These are phyloP conservation scores for Phytoseiulus persimilis DNA, from an alignment of 2,888 invertebrate genomes.

Conservation along the genomic window DNA sequence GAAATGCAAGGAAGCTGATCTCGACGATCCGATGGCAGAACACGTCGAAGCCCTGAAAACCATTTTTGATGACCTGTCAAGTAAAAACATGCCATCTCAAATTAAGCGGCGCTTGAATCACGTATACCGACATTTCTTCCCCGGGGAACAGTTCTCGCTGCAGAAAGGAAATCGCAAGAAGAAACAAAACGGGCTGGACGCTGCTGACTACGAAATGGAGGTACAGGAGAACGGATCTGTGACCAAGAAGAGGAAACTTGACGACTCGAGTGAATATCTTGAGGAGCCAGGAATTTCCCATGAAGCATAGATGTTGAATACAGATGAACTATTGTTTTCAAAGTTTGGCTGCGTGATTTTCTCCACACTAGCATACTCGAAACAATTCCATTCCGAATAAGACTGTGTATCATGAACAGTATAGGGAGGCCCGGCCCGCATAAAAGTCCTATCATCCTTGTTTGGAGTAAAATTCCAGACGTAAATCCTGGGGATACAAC, in stretches of 20 bases:
- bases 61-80: neutral
- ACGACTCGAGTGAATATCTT: neutral
- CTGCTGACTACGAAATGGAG: neutral
- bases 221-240: neutral
- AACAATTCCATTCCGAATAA: too few species aligned
- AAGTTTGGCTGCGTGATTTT: neutral
- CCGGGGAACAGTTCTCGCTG: slow-evolving; percentile 13
- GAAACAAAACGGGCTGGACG: slow-evolving; percentile 9
- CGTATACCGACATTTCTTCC: slow-evolving; percentile 25
- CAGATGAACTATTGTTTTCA: neutral
- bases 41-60: neutral
- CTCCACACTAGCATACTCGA: too few species aligned
- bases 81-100: slow-evolving; percentile 22
- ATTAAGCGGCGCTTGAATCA: slow-evolving; percentile 21
- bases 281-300: neutral
- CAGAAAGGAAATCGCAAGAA: slow-evolving; percentile 45
- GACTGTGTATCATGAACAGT: too few species aligned
- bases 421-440: too few species aligned
- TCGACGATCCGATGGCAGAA: neutral
- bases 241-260: neutral
- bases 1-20: slow-evolving; percentile 32
- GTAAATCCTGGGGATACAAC: too few species aligned
- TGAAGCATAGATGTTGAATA: neutral
- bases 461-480: too few species aligned
- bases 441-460: too few species aligned